These are phyloP conservation scores for Nansenia antarctica DNA, from an alignment of 2,113 vertebrate genomes.

Conservation along the genomic window DNA sequence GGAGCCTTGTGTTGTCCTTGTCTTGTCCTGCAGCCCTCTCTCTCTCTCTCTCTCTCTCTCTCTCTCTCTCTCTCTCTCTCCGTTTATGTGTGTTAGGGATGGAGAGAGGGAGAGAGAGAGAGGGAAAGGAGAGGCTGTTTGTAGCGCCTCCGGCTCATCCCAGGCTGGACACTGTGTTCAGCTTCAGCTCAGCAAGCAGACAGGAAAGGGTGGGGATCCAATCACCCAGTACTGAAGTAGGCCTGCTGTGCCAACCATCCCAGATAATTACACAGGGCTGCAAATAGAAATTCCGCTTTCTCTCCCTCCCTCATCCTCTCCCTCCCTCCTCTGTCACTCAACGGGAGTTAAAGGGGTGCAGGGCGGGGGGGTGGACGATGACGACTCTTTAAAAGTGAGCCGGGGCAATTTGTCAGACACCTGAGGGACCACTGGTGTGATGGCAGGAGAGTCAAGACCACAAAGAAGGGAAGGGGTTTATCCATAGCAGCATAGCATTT, in stretches of 20 bases:
- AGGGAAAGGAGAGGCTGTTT: neutral
- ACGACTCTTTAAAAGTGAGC: constrained; percentile 48
- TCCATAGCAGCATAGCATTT: too few relatives aligned
- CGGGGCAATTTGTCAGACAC: constrained; percentile 51
- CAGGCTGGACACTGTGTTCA: neutral
- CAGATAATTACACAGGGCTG: constrained; percentile 56
- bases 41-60: neutral
- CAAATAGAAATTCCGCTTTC: constrained; percentile 58
- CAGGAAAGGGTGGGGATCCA: constrained; percentile 21
- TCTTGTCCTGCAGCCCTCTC: neutral
- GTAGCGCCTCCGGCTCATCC: neutral
- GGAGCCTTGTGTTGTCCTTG: neutral
- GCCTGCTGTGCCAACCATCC: constrained; percentile 45
- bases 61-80: neutral
- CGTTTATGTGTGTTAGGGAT: neutral
- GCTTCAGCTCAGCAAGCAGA: neutral
- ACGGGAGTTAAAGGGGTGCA: constrained; percentile 13
- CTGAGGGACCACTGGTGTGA: constrained; percentile 42
- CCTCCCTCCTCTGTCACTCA: constrained; percentile 14
- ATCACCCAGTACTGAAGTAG: constrained; percentile 16
- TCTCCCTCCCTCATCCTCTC: constrained; percentile 22
- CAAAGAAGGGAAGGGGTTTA: constrained; percentile 28
- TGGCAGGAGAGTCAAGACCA: constrained; percentile 46
- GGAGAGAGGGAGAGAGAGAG: neutral
- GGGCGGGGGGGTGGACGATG: constrained; percentile 1